Evolutionary conservation across 2,113 vertebrate species (phyloP).

Genomic region (Sceloporus undulatus): DNA sequence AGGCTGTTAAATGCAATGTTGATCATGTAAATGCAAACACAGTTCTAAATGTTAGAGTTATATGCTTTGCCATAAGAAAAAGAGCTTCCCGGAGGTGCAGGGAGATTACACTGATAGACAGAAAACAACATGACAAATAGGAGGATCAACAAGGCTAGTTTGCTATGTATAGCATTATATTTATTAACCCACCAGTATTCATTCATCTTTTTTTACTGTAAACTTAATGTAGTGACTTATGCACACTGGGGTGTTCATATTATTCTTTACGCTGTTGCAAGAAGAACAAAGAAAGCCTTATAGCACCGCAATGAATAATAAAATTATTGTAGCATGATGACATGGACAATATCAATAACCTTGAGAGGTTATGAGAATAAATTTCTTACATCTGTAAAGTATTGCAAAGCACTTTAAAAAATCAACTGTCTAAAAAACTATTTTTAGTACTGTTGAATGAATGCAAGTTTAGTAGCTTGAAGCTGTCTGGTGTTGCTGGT

Average conservation of each 20-base stretch:
- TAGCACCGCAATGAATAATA: background rate
- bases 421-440: background rate
- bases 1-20: too few species aligned
- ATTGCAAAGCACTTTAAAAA: background rate
- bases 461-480: background rate
- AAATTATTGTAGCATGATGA: background rate
- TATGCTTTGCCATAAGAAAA: too few species aligned
- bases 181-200: too few species aligned
- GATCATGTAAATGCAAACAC: too few species aligned
- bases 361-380: background rate
- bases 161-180: too few species aligned
- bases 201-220: too few species aligned
- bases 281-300: background rate
- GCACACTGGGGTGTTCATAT: too few species aligned
- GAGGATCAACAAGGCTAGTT: too few species aligned
- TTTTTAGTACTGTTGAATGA: background rate
- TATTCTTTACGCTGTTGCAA: background rate
- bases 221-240: background rate
- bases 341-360: background rate
- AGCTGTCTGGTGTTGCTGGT: background rate
- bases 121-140: too few species aligned
- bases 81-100: too few species aligned
- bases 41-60: too few species aligned
- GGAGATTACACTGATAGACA: too few species aligned
- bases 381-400: background rate